These are phyloP conservation scores for Fabriciana adippe DNA, from an alignment of 2,888 invertebrate genomes.

Conservation along the genomic window DNA sequence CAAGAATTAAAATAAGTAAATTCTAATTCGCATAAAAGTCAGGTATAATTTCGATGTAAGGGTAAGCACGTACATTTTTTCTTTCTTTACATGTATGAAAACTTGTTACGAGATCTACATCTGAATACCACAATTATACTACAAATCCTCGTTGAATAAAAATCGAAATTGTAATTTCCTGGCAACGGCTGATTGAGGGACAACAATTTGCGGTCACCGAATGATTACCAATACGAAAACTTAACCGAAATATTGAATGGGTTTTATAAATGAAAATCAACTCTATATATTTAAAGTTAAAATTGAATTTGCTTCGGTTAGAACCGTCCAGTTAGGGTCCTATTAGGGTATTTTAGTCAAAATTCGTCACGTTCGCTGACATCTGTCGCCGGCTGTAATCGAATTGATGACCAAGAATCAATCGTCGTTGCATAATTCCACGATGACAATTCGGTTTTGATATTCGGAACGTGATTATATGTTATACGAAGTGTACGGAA, in stretches of 20 bases:
- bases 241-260: constrained; percentile 57
- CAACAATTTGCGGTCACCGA: constrained; percentile 81
- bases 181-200: constrained; percentile 78
- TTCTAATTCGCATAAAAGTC: too few species aligned
- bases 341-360: constrained; percentile 60
- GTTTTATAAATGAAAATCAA: constrained; percentile 40
- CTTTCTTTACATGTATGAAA: not conserved
- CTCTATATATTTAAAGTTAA: constrained; percentile 32
- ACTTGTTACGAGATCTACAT: constrained; percentile 11
- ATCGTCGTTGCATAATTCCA: constrained; percentile 75
- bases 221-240: constrained; percentile 76
- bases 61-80: too few species aligned
- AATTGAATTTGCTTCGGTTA: constrained; percentile 20
- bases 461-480: constrained; percentile 67
- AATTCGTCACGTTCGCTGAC: constrained; percentile 81
- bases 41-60: too few species aligned
- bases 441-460: constrained; percentile 78
- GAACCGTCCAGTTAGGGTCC: constrained; percentile 44
- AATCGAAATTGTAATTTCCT: constrained; percentile 80
- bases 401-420: constrained; percentile 67
- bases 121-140: constrained; percentile 52
- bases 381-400: constrained; percentile 79
- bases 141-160: constrained; percentile 69
- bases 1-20: too few species aligned
- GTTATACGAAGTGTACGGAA: constrained; percentile 47